Conservation (phyloP, 2,797 vertebrate genomes). For the Argentina silus region DNA sequence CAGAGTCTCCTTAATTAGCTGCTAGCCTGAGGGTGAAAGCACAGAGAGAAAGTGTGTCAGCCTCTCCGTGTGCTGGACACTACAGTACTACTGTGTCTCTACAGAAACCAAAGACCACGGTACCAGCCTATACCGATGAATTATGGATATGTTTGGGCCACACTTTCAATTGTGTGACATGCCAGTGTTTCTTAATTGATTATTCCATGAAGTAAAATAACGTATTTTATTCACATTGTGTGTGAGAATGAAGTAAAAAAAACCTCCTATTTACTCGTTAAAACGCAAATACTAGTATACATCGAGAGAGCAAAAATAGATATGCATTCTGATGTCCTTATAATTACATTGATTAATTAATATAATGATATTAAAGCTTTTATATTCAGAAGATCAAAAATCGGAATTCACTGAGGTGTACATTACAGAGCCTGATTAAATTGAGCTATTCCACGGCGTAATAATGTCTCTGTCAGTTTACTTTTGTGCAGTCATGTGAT, state of each 20-base stretch:
- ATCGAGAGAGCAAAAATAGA: slow-evolving; percentile 1
- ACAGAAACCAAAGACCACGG: no score
- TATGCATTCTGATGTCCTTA: slow-evolving; percentile 27
- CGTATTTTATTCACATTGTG: not conserved
- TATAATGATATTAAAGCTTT: slow-evolving; percentile 47
- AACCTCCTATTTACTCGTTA: not conserved
- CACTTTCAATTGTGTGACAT: no score
- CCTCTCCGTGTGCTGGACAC: slow-evolving; percentile 62
- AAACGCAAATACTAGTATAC: not conserved
- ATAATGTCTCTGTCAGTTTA: slow-evolving; percentile 34
- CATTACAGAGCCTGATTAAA: slow-evolving; percentile 63
- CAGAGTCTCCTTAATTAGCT: slow-evolving; percentile 76
- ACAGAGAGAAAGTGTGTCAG: slow-evolving; percentile 74
- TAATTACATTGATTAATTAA: slow-evolving; percentile 48
- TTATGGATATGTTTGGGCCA: no score
- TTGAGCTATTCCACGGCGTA: slow-evolving; percentile 48
- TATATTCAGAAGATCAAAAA: slow-evolving; percentile 29
- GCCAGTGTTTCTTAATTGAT: no score
- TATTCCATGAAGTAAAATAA: not conserved
- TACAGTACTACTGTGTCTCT: slow-evolving; percentile 22
- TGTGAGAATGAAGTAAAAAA: not conserved
- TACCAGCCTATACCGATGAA: slow-evolving; percentile 34
- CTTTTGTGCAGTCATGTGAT: slow-evolving; percentile 49
- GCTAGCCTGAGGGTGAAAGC: slow-evolving; percentile 66
- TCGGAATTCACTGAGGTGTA: slow-evolving; percentile 55